A percentile compares a stretch with the other conserved stretches of the same genome.
These are phyloP conservation scores for Steatornis caripensis DNA, from an alignment of 2,113 vertebrate species.

Conservation along the genomic window DNA sequence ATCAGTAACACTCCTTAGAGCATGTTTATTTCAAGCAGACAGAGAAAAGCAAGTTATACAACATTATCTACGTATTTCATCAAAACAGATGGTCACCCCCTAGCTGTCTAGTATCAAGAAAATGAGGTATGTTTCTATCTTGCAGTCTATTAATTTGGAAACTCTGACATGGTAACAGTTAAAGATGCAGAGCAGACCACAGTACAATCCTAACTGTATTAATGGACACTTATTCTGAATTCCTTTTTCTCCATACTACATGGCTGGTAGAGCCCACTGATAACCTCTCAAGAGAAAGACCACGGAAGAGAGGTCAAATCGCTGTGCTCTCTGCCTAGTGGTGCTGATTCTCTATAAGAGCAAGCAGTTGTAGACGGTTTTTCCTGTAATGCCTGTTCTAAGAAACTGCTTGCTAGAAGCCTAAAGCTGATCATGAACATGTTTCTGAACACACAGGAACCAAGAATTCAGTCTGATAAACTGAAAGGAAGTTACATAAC, in stretches of 20 bases:
- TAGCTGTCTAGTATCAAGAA: not conserved
- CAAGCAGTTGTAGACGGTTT: not conserved
- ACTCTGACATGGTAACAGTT: not conserved
- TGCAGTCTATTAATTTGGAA: not conserved
- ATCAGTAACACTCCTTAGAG: not conserved
- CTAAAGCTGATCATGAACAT: not conserved
- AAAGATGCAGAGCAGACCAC: not conserved
- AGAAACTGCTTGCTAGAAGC: not conserved
- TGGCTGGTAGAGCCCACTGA: not conserved
- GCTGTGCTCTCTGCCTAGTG: not conserved
- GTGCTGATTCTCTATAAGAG: not conserved
- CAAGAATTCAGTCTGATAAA: not conserved
- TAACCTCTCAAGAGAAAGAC: not conserved
- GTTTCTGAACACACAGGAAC: not conserved
- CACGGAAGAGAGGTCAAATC: not conserved
- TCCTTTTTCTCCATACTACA: not conserved
- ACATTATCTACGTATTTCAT: not conserved
- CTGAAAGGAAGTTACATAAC: not conserved
- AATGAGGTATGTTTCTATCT: not conserved
- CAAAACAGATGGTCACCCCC: not conserved
- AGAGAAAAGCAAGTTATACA: not conserved
- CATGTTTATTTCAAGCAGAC: not conserved
- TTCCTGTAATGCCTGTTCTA: not conserved
- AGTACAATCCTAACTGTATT: not conserved
- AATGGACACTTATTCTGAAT: not conserved